Percentiles rank a stretch among this genome's conserved stretches.
These are phyloP conservation scores for Setophaga coronata DNA, from an alignment of 2,113 vertebrate genomes.

Conservation along the genomic window DNA sequence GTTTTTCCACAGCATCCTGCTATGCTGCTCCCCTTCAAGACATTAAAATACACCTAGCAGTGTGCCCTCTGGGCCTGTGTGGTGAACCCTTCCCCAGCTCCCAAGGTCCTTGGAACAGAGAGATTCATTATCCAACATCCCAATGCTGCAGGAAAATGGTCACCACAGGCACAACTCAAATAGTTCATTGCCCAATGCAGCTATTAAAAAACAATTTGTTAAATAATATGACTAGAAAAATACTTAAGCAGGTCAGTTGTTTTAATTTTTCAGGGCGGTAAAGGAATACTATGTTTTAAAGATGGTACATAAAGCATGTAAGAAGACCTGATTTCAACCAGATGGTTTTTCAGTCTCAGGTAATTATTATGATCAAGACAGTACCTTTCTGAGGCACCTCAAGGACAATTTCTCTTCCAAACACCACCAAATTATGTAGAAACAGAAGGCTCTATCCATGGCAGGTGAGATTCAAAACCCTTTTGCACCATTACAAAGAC, in stretches of 20 bases:
- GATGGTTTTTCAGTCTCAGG: constrained; percentile 38
- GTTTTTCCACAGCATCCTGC: constrained; percentile 9
- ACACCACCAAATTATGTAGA: not conserved
- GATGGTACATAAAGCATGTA: not conserved
- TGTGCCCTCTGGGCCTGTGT: not conserved
- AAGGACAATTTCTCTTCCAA: constrained; percentile 43
- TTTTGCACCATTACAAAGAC: not conserved
- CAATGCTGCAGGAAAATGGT: not conserved
- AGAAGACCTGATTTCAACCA: constrained; percentile 42
- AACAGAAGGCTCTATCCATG: not conserved
- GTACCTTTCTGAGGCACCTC: constrained; percentile 25
- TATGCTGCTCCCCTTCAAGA: not conserved
- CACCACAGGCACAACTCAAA: not conserved
- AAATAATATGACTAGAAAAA: constrained; percentile 6
- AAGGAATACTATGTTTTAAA: not conserved
- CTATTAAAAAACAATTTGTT: constrained; percentile 48
- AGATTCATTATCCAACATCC: not conserved
- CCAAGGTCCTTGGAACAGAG: not conserved
- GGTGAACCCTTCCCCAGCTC: not conserved
- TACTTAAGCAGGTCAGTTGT: not conserved
- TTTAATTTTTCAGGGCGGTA: not conserved
- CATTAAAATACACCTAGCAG: constrained; percentile 15
- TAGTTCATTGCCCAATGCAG: not conserved
- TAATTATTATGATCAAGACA: constrained; percentile 45
- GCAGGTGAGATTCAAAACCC: constrained; percentile 26